Evolutionary conservation across 2,797 vertebrate species (phyloP), one percentile per base, ranked within the genome.

Genomic region (Limnodromus scolopaceus): DNA sequence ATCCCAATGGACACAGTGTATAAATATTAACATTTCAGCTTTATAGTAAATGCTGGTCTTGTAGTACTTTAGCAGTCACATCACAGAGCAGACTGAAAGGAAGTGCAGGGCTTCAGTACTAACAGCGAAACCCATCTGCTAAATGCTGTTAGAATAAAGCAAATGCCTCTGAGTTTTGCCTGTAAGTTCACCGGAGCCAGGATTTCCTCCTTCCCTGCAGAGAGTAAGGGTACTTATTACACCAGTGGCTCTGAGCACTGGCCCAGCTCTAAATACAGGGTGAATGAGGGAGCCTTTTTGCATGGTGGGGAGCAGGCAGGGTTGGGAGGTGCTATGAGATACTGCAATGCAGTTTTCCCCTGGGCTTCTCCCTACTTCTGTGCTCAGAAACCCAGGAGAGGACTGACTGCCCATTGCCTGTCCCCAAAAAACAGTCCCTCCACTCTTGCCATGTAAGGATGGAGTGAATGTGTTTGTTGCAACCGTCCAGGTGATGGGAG

Each of bases 21-120:
- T 95, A 95, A 95, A 95, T 74, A 92, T 64, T 91, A 94, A 90
- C 76, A 72, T 96, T 96, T 96, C 66, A 68, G 36, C 53, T 92
- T 66, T 61, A 49, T 77, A 43, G 45, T 43, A 43, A 87, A 80
- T 49, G 25, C 32, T 74, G 39, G 8, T 79, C 68, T 90, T 3
- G 1, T 81, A 92, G 93, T 95, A 96, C 93, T 92, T 95, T 41
- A 93, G 57, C 49, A 87, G 74, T 53, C 81, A 76, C 43, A 80
- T 80, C 89, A 84, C 45, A 89, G 58, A 84, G 39, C 23, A 13
- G 45, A 91, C 89, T 94, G 85, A 89, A 93, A 91, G 72, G 61
- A 78, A 13, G 13, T 78, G 54, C 58, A 61, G 78, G 34, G 16
- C 54, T 82, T 91, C 25, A 25, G 17, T 49, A 27, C 5, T 41